Conservation (phyloP, 2,113 vertebrate genomes). For the Passer domesticus region DNA sequence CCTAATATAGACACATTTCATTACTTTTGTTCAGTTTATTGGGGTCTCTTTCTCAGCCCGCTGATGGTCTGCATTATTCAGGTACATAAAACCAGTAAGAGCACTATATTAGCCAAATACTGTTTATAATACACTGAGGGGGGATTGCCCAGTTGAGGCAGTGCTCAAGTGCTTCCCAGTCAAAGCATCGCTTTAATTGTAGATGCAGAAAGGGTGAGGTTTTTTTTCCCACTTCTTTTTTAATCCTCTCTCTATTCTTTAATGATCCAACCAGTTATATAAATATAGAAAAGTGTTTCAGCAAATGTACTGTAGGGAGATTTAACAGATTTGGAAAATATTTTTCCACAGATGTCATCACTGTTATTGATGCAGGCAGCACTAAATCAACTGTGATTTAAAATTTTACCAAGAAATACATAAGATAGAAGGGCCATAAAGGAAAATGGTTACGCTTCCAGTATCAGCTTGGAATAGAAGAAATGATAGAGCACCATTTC, state of each 20-base stretch:
- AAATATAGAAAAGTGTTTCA: background rate
- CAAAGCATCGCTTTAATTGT: background rate
- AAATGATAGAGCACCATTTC: background rate
- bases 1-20: constrained; percentile 20
- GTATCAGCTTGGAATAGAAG: background rate
- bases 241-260: background rate
- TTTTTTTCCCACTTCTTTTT: background rate
- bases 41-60: background rate
- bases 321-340: background rate
- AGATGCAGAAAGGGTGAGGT: background rate
- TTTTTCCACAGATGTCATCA: background rate
- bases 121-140: background rate
- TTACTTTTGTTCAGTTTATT: constrained; percentile 6
- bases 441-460: background rate
- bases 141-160: background rate
- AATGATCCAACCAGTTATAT: background rate
- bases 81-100: background rate
- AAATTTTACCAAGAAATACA: background rate
- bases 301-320: background rate
- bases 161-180: background rate
- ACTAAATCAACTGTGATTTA: background rate
- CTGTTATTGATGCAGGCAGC: background rate
- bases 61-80: background rate
- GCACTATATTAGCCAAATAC: background rate
- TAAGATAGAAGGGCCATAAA: background rate